Evolutionary conservation across 2,113 vertebrate species (phyloP).

Genomic region (Lophochroa leadbeateri): DNA sequence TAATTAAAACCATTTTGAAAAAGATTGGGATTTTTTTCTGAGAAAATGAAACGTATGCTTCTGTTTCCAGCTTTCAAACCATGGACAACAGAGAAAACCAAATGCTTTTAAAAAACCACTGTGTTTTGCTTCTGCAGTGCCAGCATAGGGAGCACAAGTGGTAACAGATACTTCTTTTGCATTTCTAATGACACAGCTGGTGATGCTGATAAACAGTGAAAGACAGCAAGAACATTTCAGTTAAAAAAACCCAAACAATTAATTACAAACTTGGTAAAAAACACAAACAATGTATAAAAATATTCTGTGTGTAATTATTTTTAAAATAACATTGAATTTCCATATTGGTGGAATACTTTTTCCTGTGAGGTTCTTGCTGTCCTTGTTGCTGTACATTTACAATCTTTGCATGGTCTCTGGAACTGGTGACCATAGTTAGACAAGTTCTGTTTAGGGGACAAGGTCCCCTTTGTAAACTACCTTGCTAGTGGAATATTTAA

Average conservation of each 20-base stretch:
- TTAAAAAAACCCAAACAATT: not conserved
- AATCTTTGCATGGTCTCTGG: constrained; percentile 75
- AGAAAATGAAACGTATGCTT: not conserved
- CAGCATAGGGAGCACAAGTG: not conserved
- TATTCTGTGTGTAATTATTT: not conserved
- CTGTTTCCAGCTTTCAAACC: not conserved
- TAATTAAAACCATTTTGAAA: not conserved
- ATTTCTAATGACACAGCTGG: not conserved
- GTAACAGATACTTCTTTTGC: not conserved
- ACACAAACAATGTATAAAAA: not conserved
- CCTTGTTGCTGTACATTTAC: constrained; percentile 33
- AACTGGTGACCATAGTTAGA: constrained; percentile 78
- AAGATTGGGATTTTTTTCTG: not conserved
- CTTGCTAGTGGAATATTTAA: constrained; percentile 79
- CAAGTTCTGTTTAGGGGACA: constrained; percentile 73
- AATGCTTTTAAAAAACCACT: not conserved
- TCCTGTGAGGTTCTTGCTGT: not conserved
- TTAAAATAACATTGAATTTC: not conserved
- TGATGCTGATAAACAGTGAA: not conserved
- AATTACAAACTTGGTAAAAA: not conserved
- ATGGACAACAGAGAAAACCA: not conserved
- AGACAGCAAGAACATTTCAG: not conserved
- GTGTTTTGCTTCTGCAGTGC: not conserved
- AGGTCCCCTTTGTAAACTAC: constrained; percentile 82
- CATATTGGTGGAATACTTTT: not conserved